Evolutionary conservation across 2,113 vertebrate species (phyloP), one percentile per base, ranked within the genome.

Genomic region (Pluvialis apricaria): DNA sequence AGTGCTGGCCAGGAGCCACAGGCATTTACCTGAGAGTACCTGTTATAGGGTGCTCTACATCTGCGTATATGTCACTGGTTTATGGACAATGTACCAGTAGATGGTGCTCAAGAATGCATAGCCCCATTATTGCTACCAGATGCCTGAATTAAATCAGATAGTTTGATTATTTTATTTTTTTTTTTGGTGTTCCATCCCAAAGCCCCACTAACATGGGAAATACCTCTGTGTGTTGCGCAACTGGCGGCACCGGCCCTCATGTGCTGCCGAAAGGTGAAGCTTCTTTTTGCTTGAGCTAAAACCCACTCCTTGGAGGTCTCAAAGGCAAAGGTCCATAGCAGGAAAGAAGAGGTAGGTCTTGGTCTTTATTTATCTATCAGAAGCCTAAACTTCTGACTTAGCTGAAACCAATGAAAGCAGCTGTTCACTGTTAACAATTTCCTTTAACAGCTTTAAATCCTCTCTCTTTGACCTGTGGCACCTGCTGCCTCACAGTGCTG

Each of bases 1-100:
- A 10, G 15, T 0, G 1, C 54, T 32, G 75, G 36, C 29, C 54
- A 13, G 40, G 24, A 64, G 66, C 40, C 36, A 17, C 10, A 0
- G 0, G 1, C 2, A 0, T 7, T 1, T 6, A 25, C 1, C 0
- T 5, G 54, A 44, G 12, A 40, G 17, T 1, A 51, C 45, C 21
- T 55, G 32, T 24, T 20, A 3, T 0, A 9, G 69, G n/a, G n/a
- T 9, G 57, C 72, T 22, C 29, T 47, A 3, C 5, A 1, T 47
- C 57, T 47, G 6, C 0, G 0, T 5, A 9, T 13, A 6, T 4
- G 22, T 32, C 49, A 7, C 62, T 20, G 42, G 58, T 54, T 75
- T 54, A 15, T 8, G 36, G 87, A 36, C 62, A 51, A 11, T 1
- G 22, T 61, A 82, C 91, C 81, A 89, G 94, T 1, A 88, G 65